phyloP scores from a whole-genome alignment of 2,797 vertebrate genomes.

The Halcyon smyrnensis region DNA sequence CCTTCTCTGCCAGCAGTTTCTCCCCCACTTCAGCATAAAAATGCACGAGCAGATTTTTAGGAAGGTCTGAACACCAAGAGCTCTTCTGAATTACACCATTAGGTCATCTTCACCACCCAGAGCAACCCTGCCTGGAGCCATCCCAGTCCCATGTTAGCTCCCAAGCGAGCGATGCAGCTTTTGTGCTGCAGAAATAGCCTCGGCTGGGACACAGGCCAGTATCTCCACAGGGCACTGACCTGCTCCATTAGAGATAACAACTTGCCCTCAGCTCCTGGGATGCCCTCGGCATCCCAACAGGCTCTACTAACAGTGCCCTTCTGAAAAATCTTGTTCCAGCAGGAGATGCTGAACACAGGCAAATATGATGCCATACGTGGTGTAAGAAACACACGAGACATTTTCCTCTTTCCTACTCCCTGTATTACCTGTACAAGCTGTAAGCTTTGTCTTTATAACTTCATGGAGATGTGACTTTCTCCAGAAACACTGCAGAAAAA shows the following conservation, averaged over 20 bases:
- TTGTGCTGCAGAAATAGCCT: not conserved
- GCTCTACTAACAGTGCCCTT: not conserved
- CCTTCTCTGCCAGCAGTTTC: not conserved
- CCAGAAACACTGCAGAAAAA: not conserved
- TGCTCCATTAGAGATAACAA: not conserved
- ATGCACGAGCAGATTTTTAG: not conserved
- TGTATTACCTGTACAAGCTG: not conserved
- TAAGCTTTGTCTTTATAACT: not conserved
- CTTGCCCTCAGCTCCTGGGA: not conserved
- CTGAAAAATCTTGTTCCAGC: not conserved
- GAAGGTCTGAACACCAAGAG: not conserved
- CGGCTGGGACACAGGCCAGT: not conserved
- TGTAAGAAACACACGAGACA: rapidly evolving
- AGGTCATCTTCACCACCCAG: not conserved
- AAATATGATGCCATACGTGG: rapidly evolving
- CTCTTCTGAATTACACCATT: not conserved
- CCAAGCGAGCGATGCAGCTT: not conserved
- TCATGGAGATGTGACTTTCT: not conserved
- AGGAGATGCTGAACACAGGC: not conserved
- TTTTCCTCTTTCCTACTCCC: not conserved
- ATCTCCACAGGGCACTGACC: conserved; percentile 23
- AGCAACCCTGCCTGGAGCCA: not conserved
- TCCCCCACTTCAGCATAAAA: not conserved
- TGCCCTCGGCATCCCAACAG: not conserved
- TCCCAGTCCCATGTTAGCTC: not conserved